phyloP scores from a whole-genome alignment of 2,113 vertebrate species.

The Phodopus roborovskii region DNA sequence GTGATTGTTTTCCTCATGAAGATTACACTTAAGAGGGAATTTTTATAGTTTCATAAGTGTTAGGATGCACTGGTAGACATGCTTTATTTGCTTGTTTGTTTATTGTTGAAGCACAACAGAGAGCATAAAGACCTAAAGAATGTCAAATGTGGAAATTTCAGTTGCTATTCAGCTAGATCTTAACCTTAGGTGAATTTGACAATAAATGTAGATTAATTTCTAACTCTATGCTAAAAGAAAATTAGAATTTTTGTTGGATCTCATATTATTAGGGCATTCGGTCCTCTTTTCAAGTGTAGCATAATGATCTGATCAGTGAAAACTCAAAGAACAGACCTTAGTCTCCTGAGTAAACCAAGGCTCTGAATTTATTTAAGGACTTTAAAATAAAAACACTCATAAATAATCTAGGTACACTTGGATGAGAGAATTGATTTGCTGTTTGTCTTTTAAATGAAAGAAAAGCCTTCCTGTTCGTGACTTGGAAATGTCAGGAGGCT shows the following conservation, averaged over 20 bases:
- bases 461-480: neutral
- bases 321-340: conserved; percentile 44
- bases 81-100: neutral
- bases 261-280: neutral
- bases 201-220: conserved; percentile 68
- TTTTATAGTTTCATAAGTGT: conserved; percentile 17
- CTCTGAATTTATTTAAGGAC: conserved; percentile 54
- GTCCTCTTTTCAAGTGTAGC: conserved; percentile 56
- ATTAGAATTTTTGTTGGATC: neutral
- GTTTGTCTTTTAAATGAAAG: neutral
- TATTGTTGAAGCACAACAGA: neutral
- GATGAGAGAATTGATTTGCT: neutral
- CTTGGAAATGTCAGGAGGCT: neutral
- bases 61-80: neutral
- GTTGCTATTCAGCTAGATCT: conserved; percentile 42
- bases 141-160: conserved; percentile 69
- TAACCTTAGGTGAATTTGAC: conserved; percentile 76
- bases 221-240: conserved; percentile 33
- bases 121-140: conserved; percentile 49
- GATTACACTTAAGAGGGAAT: neutral
- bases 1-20: neutral
- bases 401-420: neutral
- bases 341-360: neutral
- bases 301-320: conserved; percentile 49
- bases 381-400: conserved; percentile 8